Evolutionary conservation across 2,888 invertebrate genomes (phyloP), one percentile per base, ranked within the genome.

Genomic region (Melanophora roralis): DNA sequence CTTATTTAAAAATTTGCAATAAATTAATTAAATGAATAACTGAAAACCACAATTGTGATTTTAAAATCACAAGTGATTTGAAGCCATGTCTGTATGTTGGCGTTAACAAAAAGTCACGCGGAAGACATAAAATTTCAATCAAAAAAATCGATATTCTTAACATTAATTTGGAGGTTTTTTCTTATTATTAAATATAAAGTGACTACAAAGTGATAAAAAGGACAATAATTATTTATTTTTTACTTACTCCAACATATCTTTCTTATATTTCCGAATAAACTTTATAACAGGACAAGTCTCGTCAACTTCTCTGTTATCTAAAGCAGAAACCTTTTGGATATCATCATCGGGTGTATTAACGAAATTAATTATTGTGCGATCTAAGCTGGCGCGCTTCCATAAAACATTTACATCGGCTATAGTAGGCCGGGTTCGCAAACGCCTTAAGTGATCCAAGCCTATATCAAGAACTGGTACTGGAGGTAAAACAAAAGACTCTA

Each of bases 401-500:
- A 86, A 85, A 53, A 69, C 81, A 8, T 82, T 72, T 0, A 85
- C 84, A 34, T 86, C 85, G 0, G 74, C 65, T 6, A 86, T 47
- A 32, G 78, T 3, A 82, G 76, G 77, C 14, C 62, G 84, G 12
- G 77, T 83, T 0, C 85, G 84, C 12, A 85, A 21, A 1, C 69
- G 79, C 2, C 71, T 47, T 45, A 88, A 75, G 0, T 81, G 79
- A 36, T 84, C 74, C 1, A 83, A 36, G 1, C 77, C 79, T n/a
- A 78, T 45, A 9, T 68, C 51, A 7, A 81, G 81, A 3, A 73
- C 32, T 3, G 81, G 75, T 23, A 84, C 49, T 12, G 59, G 34
- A 0, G 86, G 85, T 53, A 86, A 57, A 0, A 45, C 59, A 82
- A 86, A 86, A 11, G 86, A 83, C 9, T 81, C 81, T 0, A n/a